Conservation (phyloP, 2,888 invertebrate genomes). For the Nebria brevicollis region DNA sequence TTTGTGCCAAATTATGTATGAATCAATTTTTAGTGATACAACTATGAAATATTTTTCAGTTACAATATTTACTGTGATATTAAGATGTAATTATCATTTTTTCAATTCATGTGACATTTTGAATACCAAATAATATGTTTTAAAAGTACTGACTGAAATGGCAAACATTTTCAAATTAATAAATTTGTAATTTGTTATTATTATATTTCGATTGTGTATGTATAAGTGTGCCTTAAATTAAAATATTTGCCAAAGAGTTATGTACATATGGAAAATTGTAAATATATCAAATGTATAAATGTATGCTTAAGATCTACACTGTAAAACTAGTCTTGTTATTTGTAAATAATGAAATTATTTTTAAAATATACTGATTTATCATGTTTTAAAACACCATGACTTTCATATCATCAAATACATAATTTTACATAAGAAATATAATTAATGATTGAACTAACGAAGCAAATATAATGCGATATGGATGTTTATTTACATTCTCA, state of each 20-base stretch:
- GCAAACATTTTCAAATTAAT: neutral
- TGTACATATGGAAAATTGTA: slow-evolving; percentile 34
- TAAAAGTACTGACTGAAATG: slow-evolving; percentile 2
- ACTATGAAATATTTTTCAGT: slow-evolving; percentile 13
- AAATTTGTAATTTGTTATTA: neutral
- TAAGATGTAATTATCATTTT: slow-evolving; percentile 28
- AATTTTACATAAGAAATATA: neutral
- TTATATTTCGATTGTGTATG: neutral
- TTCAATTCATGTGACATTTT: slow-evolving; percentile 10
- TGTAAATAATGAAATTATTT: slow-evolving; percentile 43
- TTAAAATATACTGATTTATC: slow-evolving; percentile 42
- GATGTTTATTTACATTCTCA: too few relatives aligned
- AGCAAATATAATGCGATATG: too few relatives aligned
- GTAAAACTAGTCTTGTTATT: slow-evolving; percentile 46
- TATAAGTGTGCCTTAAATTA: slow-evolving; percentile 10
- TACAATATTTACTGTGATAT: slow-evolving; percentile 39
- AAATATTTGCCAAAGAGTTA: slow-evolving; percentile 40
- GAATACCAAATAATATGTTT: slow-evolving; percentile 11
- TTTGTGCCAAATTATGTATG: slow-evolving; percentile 45
- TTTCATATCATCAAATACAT: neutral
- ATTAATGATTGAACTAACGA: too few relatives aligned
- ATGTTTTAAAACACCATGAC: slow-evolving; percentile 14
- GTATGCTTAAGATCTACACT: slow-evolving; percentile 26
- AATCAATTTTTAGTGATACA: slow-evolving; percentile 16
- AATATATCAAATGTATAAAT: slow-evolving; percentile 21